Conservation (phyloP, 1,140 invertebrate genomes). For the Hycleus cichorii region DNA sequence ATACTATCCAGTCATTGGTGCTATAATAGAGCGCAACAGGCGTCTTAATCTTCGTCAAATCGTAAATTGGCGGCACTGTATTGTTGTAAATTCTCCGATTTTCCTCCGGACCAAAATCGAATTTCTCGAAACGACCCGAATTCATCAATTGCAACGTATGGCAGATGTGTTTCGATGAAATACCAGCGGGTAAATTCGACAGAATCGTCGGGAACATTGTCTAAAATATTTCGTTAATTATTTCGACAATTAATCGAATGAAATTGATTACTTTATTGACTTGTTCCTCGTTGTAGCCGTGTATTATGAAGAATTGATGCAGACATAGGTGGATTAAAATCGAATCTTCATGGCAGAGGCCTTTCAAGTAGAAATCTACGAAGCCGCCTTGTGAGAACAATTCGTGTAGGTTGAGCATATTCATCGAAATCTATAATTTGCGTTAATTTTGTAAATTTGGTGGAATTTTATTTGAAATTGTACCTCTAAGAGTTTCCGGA, state of each 20-base stretch:
- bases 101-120: conserved; percentile 17
- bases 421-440: not conserved
- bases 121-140: conserved; percentile 23
- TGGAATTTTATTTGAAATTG: not conserved
- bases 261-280: conserved; percentile 7
- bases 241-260: conserved; percentile 1
- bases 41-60: not conserved
- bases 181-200: conserved; percentile 12
- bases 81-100: conserved; percentile 1
- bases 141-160: conserved; percentile 17
- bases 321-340: not conserved
- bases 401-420: conserved; percentile 3
- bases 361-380: not conserved
- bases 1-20: conserved; percentile 1
- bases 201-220: conserved; percentile 4
- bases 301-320: conserved; percentile 8
- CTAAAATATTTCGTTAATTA: conserved; percentile 2
- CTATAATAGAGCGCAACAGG: conserved; percentile 4
- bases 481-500: conserved; percentile 7
- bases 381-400: not conserved
- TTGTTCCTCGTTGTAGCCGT: conserved; percentile 9
- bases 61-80: conserved; percentile 3
- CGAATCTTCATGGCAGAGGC: conserved; percentile 1
- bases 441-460: not conserved
- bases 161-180: conserved; percentile 15